Conservation (phyloP, 2,797 vertebrate species). For the Rhyacichthys aspro region DNA sequence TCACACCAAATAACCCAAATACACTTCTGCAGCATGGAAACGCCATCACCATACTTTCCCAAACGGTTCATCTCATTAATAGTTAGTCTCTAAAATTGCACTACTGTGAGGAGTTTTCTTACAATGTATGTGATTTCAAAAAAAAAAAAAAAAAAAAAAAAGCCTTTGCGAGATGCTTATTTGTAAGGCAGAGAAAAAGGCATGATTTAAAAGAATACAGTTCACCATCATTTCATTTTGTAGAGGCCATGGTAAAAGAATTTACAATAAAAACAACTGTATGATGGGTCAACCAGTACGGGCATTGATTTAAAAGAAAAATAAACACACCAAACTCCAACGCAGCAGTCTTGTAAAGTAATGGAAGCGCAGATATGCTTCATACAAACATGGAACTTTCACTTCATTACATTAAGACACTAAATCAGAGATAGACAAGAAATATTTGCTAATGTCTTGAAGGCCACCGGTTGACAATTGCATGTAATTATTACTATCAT, state of each 20-base stretch:
- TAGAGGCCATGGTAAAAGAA: slow-evolving; percentile 21
- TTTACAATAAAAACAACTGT: slow-evolving; percentile 19
- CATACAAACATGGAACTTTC: slow-evolving; percentile 57
- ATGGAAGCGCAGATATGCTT: slow-evolving; percentile 68
- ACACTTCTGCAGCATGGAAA: not conserved
- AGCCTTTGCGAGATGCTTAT: slow-evolving; percentile 29
- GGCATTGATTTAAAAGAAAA: slow-evolving; percentile 5
- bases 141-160: slow-evolving; percentile 37
- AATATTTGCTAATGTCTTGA: slow-evolving; percentile 60
- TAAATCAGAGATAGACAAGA: slow-evolving; percentile 63
- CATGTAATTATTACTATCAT: slow-evolving; percentile 59
- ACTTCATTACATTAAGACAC: slow-evolving; percentile 69
- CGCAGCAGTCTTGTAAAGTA: slow-evolving; percentile 28
- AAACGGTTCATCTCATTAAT: slow-evolving; percentile 17
- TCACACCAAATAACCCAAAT: slow-evolving; percentile 13
- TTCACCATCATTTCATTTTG: slow-evolving; percentile 18
- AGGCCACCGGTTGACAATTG: slow-evolving; percentile 72
- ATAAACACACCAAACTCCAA: slow-evolving; percentile 32
- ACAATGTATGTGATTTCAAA: slow-evolving; percentile 18
- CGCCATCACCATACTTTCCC: slow-evolving; percentile 10
- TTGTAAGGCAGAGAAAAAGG: slow-evolving; percentile 52
- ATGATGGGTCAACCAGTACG: slow-evolving; percentile 31
- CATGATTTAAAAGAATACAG: slow-evolving; percentile 2
- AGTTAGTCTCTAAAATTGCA: slow-evolving; percentile 26
- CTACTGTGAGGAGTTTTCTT: slow-evolving; percentile 16